phyloP scores from a whole-genome alignment of 2,888 invertebrate species.

The Lacanobia wlatinum region DNA sequence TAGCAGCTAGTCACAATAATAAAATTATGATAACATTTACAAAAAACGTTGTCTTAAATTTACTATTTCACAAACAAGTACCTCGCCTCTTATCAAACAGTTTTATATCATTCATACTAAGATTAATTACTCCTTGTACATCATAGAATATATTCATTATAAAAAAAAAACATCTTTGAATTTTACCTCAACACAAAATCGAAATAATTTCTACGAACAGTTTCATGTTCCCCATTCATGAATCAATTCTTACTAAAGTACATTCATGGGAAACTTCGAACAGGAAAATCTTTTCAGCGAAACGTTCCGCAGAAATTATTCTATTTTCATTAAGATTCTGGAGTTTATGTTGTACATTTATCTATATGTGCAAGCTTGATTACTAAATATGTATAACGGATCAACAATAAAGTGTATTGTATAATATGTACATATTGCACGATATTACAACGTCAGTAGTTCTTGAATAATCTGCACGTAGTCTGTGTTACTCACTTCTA shows the following conservation, averaged over 20 bases:
- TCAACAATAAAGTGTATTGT: constrained; percentile 15
- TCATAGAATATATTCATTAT: constrained; percentile 8
- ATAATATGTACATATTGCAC: constrained; percentile 38
- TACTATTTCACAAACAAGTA: constrained; percentile 73
- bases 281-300: constrained; percentile 29
- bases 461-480: constrained; percentile 46
- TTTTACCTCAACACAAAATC: constrained; percentile 1
- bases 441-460: constrained; percentile 23
- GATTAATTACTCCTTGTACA: constrained; percentile 25
- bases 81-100: constrained; percentile 71
- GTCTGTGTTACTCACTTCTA: constrained; percentile 48
- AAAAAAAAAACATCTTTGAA: constrained; percentile 11
- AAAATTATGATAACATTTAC: constrained; percentile 88
- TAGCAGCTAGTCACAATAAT: constrained; percentile 88
- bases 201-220: constrained; percentile 19
- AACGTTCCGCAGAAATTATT: constrained; percentile 32
- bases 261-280: constrained; percentile 11
- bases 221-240: background rate
- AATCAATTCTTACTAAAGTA: constrained; percentile 23
- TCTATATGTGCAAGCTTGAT: constrained; percentile 49
- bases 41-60: constrained; percentile 78
- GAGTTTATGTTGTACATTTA: constrained; percentile 14
- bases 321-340: constrained; percentile 9
- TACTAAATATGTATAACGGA: constrained; percentile 28
- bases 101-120: constrained; percentile 27